These are phyloP conservation scores for Aurelia coerulea DNA, from an alignment of 30 jellyfish, hydroid and myxozoan genomes.

Conservation along the genomic window DNA sequence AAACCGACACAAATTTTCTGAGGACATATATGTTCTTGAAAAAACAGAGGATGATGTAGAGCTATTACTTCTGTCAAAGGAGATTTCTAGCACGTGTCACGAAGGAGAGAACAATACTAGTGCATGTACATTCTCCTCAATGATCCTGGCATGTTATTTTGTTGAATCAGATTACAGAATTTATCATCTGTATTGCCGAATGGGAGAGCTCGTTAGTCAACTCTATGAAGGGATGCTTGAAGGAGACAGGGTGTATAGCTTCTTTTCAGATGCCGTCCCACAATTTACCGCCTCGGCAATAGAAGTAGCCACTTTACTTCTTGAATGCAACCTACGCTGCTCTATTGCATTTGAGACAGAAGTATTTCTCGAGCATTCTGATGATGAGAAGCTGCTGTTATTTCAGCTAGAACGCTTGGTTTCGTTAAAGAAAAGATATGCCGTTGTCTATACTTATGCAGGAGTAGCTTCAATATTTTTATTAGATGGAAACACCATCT, in stretches of 20 bases:
- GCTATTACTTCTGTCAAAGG: not conserved
- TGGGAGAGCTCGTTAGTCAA: too few relatives aligned
- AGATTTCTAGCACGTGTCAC: not conserved
- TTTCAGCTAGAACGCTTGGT: constrained; percentile 2
- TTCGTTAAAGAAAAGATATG: not conserved
- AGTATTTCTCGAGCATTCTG: constrained; percentile 7
- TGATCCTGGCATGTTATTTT: too few relatives aligned
- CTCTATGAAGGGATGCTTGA: not conserved
- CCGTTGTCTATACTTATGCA: not conserved
- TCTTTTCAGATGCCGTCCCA: constrained; percentile 6
- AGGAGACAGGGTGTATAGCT: constrained; percentile 14
- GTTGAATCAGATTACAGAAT: too few relatives aligned
- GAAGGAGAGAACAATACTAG: too few relatives aligned
- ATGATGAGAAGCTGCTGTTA: constrained; percentile 1
- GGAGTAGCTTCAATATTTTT: not conserved
- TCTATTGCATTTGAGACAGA: constrained; percentile 17
- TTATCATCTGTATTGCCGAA: too few relatives aligned
- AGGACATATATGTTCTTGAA: constrained; percentile 8
- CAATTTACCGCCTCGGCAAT: not conserved
- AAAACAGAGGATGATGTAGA: constrained; percentile 6
- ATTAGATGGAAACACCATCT: constrained; percentile 8
- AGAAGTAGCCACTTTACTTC: not conserved
- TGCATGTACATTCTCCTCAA: too few relatives aligned
- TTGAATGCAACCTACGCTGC: constrained; percentile 3
- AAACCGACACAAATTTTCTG: not conserved